Conservation (phyloP, 2,888 invertebrate species). For the Incurvaria masculella region DNA sequence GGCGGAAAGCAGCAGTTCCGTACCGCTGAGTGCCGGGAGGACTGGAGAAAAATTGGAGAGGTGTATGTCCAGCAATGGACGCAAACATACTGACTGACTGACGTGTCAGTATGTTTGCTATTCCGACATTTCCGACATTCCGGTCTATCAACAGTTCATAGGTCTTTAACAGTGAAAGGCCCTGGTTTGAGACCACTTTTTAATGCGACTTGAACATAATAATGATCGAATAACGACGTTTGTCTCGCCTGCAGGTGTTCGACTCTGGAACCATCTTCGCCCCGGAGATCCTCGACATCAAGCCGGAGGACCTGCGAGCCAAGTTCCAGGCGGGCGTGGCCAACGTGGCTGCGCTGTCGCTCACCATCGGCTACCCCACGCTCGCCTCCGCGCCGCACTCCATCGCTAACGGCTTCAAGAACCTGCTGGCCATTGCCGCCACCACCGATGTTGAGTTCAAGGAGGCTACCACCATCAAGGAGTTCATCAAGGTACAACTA, state of each 20-base stretch:
- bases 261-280: conserved; percentile 98
- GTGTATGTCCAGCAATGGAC: too few species aligned
- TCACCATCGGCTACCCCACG: conserved; percentile 94
- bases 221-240: too few species aligned
- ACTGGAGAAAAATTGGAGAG: too few species aligned
- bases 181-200: too few species aligned
- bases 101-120: too few species aligned
- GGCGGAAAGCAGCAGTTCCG: too few species aligned
- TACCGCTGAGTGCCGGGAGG: too few species aligned
- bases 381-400: conserved; percentile 97
- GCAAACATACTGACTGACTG: too few species aligned
- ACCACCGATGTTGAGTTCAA: conserved; percentile 94
- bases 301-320: conserved; percentile 89
- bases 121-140: too few species aligned
- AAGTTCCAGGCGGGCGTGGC: conserved; percentile 93
- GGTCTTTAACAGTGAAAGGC: too few species aligned
- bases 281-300: conserved; percentile 96
- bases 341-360: conserved; percentile 90
- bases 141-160: too few species aligned
- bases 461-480: conserved; percentile 90
- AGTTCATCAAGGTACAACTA: conserved; percentile 72
- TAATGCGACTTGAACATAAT: too few species aligned
- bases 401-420: conserved; percentile 97
- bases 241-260: conserved; percentile 86
- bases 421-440: conserved; percentile 94